Evolutionary conservation across 2,888 invertebrate genomes (phyloP), one percentile per base, ranked within the genome.

Genomic region (Drosophila diplacantha): DNA sequence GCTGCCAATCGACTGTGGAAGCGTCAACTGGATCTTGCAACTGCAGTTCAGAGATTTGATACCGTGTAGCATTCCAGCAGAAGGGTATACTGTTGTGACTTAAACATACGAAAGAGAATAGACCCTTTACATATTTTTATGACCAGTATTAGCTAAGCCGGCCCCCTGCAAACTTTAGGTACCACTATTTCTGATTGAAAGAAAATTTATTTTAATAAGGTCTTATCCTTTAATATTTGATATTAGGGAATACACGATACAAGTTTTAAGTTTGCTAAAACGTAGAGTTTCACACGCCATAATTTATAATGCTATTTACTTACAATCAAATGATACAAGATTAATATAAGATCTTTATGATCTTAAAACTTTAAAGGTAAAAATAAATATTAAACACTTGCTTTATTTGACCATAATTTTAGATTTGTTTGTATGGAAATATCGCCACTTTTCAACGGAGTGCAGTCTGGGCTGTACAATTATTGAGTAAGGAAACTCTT

Each of bases 1-100:
- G 78, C 72, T 56, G 68, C 75, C 75, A 78, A 78, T 77, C 77
- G 74, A 71, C 77, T 79, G 77, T 76, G 74, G 72, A 74, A 69
- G 75, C 76, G 79, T 76, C 77, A 77, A 80, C 77, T 70, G 77
- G 71, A 74, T 66, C 69, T 68, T 63, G 68, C 73, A 72, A 60
- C 64, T 72, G 72, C 62, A 69, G 41, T 35, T 58, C 35, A 22
- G 32, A 55, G 43, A 26, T 41, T 34, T 16, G 11, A 22, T 41
- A 34, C 11, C 20, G 12, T 11, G 2, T 20, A 12, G 0, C 2
- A 6, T 18, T 0, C 14, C 8, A 8, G 8, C 2, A 3, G 2
- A 0, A 3, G 49, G 49, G 54, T 29, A 47, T 54, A 47, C 26
- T 12, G 43, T 6, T 11, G 14, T 16, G 11, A 41, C 7, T 34